These are phyloP conservation scores for Emesis russula DNA, from an alignment of 2,888 invertebrate genomes.

Conservation along the genomic window DNA sequence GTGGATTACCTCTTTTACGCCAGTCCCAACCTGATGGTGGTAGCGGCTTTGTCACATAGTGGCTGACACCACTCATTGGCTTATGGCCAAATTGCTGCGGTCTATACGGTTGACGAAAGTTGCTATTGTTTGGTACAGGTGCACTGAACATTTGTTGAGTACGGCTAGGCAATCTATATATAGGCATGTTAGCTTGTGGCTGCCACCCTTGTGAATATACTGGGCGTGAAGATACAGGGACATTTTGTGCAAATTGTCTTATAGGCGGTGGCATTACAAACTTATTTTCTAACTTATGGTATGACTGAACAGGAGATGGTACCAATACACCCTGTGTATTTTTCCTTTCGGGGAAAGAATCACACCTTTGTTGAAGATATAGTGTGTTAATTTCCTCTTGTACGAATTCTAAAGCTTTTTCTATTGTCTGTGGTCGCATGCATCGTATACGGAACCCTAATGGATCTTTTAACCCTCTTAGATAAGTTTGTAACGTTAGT, in stretches of 20 bases:
- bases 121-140: constrained; percentile 50
- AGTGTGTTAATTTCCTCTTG: constrained; percentile 47
- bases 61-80: constrained; percentile 55
- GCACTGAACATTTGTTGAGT: constrained; percentile 79
- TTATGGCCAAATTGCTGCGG: too few relatives aligned
- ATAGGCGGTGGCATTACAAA: not conserved
- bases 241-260: not conserved
- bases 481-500: constrained; percentile 48
- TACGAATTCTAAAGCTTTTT: constrained; percentile 38
- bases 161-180: constrained; percentile 14
- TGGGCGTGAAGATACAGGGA: not conserved
- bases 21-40: constrained; percentile 58
- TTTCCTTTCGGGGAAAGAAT: constrained; percentile 32
- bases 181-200: not conserved
- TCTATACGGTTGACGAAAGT: not conserved
- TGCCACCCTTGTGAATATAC: not conserved
- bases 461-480: constrained; percentile 64
- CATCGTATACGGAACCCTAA: constrained; percentile 67
- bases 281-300: not conserved
- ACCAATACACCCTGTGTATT: not conserved
- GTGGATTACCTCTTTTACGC: constrained; percentile 21
- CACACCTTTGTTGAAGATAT: constrained; percentile 53
- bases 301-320: not conserved
- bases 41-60: constrained; percentile 53
- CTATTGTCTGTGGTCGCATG: too few relatives aligned